Base-by-base conservation (phyloP, 2,797 vertebrate species). In the Leuciscus waleckii region DNA sequence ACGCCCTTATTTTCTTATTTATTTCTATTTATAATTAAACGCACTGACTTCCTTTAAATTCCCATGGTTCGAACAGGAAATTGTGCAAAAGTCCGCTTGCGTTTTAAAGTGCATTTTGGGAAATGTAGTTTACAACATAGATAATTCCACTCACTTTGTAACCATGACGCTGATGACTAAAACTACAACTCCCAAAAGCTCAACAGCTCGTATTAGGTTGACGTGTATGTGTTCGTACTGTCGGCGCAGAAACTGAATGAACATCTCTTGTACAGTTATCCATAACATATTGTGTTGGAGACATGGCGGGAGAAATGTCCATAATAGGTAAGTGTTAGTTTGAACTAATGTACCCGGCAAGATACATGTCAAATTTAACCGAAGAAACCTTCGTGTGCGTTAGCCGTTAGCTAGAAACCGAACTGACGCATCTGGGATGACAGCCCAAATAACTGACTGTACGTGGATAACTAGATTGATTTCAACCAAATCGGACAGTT, bases 301-400 rank as follows among this genome's bases (percentile, higher is more conserved):
- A 58, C 29, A 96, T 96, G 95, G 85, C 95, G 2, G 95, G 95
- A 65, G 94, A 95, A 87, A 92, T 96, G 9, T 95, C 95, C 1
- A 92, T 94, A 90, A 90, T 96, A 11, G 95, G 95, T 96, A 88
- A 94, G 94, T 92, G 0, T 14, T 63, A 19, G 58, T n/a, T 41
- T 0, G 56, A 17, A 3, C 5, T 17, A 21, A 16, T 7, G 80
- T 91, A 85, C 69, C 39, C 1, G 13, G 23, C 7, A 58, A 71
- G 7, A 49, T 21, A 37, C 29, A 54, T 32, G 17, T 68, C 23
- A 73, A 5, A 51, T 9, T 6, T 29, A 21, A 61, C 65, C 49
- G 35, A 68, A 16, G 46, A 13, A 17, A 6, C 4, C 2, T 86
- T 17, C 1, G 32, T 67, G n/a, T 87, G 5, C 1, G 46, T 49